Base-by-base conservation (phyloP, 1,140 invertebrate species). In the Procambarus clarkii region DNA sequence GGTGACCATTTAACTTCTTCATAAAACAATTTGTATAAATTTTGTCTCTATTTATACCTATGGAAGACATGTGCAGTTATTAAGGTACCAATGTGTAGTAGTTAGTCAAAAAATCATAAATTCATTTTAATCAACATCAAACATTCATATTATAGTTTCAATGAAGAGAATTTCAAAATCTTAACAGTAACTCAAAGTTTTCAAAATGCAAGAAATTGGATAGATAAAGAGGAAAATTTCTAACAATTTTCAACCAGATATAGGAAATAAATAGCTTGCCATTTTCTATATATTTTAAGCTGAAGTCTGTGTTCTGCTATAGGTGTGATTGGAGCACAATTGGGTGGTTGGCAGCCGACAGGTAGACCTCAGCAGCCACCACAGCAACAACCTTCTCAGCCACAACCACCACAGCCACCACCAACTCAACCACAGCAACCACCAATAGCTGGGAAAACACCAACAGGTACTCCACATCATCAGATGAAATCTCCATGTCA, bases 401-500 rank as follows among this genome's bases (percentile, higher is more conserved):
- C 50, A 15, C 34, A 24, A 76, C 78, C 21, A 1, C 88, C 46
- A 46, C 82, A 77, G 11, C 58, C 18, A 7, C 87, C 18, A 11
- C 79, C 34, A 71, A 71, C 64, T 13, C 74, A 44, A 34, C 71
- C 71, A 8, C 89, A 79, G 76, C 84, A 86, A 15, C 89, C 64
- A n/a, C 82, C 82, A 46, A 44, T 24, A 5, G 45, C 80, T 5
- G 80, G 78, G 44, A 91, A 86, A 54, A 89, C 87, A n/a, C 92
- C 86, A 69, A 81, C 74, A 45, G 88, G 90, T 44, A 92, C 92
- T 15, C 92, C 92, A 11, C 92, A 89, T 24, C 92, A 91, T 24
- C 92, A 92, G 50, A 64, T 90, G 71, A 89, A 86, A 45, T 91
- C 88, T 24, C 92, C 88, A 44, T 77, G 77, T 21, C 92, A 91